Evolutionary conservation across 2,113 vertebrate species (phyloP), one percentile per base, ranked within the genome.

Genomic region (Erythrolamprus reginae): DNA sequence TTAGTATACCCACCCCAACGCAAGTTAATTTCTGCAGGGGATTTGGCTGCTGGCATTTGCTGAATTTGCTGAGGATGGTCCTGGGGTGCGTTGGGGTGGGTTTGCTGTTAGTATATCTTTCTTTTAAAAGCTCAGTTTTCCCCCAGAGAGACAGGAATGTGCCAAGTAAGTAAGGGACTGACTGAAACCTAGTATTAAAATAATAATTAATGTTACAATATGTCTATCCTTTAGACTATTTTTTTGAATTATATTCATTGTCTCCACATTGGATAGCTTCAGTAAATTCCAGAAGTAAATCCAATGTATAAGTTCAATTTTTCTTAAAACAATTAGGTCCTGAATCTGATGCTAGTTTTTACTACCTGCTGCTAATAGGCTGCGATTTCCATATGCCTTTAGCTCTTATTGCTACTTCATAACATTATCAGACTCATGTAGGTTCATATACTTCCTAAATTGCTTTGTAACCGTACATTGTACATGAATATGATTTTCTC

Each of bases 391-490:
- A 48, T 24, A 33, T n/a, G 28, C 23, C 17, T 84, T 89, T 55
- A 45, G 38, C 26, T 42, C 55, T 51, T 17, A 47, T 52, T 65
- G 13, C 53, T 90, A 24, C 45, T 58, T 48, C 10, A 48, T 28
- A 26, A 84, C 48, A 48, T 24, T 12, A 47, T 84, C 23, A 50
- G 47, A 48, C 12, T 85, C 55, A 26, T 24, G 65, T 8, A 3
- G 1, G 19, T 82, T 86, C 3, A 24, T 88, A 47, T 65, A 89
- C 92, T 86, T 86, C n/a, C 90, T 92, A 84, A 70, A 83, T 1
- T 8, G n/a, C 42, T 90, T 77, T 91, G 1, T 89, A 90, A 33
- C 50, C 70, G 26, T 82, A 92, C 83, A 84, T 82, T 92, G 47
- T 21, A 3, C 45, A 10, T 86, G 86, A 89, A 47, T 87, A 1